Percentiles rank a stretch among this genome's conserved stretches.
These are phyloP conservation scores for Anthopleura sola DNA, from an alignment of 64 coral and sea anemone genomes.

Conservation along the genomic window DNA sequence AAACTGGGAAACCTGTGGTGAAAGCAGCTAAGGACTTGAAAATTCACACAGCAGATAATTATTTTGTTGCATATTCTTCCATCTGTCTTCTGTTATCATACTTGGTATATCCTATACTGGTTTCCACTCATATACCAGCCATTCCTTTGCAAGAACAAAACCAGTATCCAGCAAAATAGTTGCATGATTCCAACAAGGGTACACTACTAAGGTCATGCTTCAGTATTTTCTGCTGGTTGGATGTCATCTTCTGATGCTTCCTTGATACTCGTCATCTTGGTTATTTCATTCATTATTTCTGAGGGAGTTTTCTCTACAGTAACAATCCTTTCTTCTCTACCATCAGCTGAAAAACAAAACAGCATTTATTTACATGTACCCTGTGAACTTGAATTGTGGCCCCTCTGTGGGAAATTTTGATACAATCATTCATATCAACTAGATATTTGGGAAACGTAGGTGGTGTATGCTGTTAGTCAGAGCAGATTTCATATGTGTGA, in stretches of 20 bases:
- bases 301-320: slow-evolving; percentile 24
- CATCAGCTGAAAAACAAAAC: slow-evolving; percentile 26
- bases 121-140: background rate
- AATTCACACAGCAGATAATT: background rate
- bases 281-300: slow-evolving; percentile 47
- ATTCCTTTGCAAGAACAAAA: background rate
- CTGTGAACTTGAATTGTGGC: too few species aligned
- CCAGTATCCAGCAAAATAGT: background rate
- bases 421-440: too few species aligned
- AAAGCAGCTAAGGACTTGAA: background rate
- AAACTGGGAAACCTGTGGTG: too few species aligned
- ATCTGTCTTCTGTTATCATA: background rate
- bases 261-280: background rate
- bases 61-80: background rate
- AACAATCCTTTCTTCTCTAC: slow-evolving; percentile 35
- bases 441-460: too few species aligned
- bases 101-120: background rate
- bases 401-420: too few species aligned
- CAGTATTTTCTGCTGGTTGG: background rate
- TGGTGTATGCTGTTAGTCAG: too few species aligned
- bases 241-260: background rate
- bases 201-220: background rate
- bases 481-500: too few species aligned
- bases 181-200: background rate
- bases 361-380: too few species aligned